Evolutionary conservation across 2,113 vertebrate genomes (phyloP).

Genomic region (Brachyistius frenatus): DNA sequence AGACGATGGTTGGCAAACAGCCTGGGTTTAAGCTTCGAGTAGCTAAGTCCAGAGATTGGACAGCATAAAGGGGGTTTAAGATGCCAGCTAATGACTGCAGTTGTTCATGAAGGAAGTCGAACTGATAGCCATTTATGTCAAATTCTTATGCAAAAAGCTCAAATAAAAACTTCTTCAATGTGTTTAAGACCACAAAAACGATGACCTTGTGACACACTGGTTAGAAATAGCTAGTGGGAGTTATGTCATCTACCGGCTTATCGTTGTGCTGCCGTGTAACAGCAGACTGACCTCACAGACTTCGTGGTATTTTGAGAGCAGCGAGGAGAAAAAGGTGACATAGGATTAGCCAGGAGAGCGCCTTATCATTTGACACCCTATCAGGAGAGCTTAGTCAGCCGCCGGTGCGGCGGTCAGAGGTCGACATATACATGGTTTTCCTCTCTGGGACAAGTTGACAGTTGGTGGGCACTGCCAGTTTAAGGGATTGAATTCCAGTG

Average conservation of each 20-base stretch:
- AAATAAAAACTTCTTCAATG: too few relatives aligned
- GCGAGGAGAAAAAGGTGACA: conserved; percentile 68
- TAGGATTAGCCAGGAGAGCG: conserved; percentile 67
- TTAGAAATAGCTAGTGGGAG: background rate
- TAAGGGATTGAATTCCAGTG: conserved; percentile 44
- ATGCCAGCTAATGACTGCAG: too few relatives aligned
- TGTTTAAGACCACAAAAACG: too few relatives aligned
- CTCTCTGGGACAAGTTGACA: conserved; percentile 3
- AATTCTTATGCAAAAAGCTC: too few relatives aligned
- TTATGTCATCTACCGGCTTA: conserved; percentile 50
- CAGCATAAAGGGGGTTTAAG: too few relatives aligned
- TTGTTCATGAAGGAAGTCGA: too few relatives aligned
- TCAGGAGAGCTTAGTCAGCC: conserved; percentile 27
- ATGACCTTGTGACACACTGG: background rate
- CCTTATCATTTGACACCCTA: conserved; percentile 69
- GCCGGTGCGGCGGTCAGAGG: conserved; percentile 18
- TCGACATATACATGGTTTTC: conserved; percentile 32
- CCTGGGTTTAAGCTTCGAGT: background rate
- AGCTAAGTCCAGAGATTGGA: background rate
- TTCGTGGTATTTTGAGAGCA: conserved; percentile 76
- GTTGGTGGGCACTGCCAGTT: conserved; percentile 5
- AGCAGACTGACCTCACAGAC: conserved; percentile 52
- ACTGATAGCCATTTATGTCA: too few relatives aligned
- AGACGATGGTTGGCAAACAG: background rate
- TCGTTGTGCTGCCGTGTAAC: conserved; percentile 20